Percentiles rank a stretch among this genome's conserved stretches.
Conservation (phyloP, 1,140 invertebrate genomes). For the Leptestheria dahalacensis region DNA sequence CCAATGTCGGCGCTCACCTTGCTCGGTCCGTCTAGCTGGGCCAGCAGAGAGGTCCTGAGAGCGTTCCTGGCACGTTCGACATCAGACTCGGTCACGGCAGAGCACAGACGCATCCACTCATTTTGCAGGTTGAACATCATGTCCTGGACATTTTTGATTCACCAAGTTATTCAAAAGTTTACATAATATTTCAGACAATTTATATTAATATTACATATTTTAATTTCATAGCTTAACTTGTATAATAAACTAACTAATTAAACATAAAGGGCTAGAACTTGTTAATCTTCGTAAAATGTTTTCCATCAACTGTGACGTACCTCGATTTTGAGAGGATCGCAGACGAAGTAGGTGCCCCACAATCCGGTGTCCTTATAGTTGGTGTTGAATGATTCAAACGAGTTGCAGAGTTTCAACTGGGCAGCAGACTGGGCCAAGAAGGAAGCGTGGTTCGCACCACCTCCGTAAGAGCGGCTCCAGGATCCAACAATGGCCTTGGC, state of each 20-base stretch:
- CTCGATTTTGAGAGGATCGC: constrained; percentile 60
- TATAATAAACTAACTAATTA: too few relatives aligned
- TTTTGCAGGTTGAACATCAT: constrained; percentile 57
- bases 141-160: too few relatives aligned
- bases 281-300: too few relatives aligned
- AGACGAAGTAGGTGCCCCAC: constrained; percentile 94
- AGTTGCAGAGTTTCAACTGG: constrained; percentile 62
- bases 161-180: neutral
- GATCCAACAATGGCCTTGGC: constrained; percentile 85
- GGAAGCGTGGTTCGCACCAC: constrained; percentile 74
- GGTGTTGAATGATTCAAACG: constrained; percentile 97
- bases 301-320: too few relatives aligned
- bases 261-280: too few relatives aligned
- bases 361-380: constrained; percentile 99
- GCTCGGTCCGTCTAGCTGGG: constrained; percentile 96
- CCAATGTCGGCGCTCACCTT: constrained; percentile 98
- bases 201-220: too few relatives aligned
- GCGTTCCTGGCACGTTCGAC: constrained; percentile 91
- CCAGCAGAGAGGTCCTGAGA: constrained; percentile 88
- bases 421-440: constrained; percentile 58
- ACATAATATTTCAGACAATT: constrained; percentile 14
- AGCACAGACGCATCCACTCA: constrained; percentile 90
- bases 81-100: constrained; percentile 78
- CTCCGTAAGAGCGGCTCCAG: constrained; percentile 64
- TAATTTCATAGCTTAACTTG: too few relatives aligned